Conservation (phyloP, 2,113 vertebrate species). For the Ammodytes marinus region DNA sequence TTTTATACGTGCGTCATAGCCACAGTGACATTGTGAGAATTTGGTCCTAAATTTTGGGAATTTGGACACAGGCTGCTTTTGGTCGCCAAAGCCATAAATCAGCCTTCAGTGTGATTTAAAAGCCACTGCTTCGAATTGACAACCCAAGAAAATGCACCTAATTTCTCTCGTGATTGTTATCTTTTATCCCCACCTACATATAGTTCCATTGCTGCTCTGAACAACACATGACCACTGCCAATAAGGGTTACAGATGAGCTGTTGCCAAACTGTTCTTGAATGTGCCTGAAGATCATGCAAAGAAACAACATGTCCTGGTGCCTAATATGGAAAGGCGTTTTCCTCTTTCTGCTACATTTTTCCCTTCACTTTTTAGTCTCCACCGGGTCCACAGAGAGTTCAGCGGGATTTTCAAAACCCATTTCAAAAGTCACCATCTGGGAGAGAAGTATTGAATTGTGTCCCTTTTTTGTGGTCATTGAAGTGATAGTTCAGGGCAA, state of each 20-base stretch:
- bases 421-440: not conserved
- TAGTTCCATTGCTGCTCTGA: not conserved
- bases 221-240: not conserved
- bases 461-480: constrained; percentile 19
- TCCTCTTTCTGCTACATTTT: constrained; percentile 8
- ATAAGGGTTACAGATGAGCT: not conserved
- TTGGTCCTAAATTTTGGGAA: not conserved
- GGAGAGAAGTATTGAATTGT: not conserved
- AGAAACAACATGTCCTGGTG: not conserved
- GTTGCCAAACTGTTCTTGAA: not conserved
- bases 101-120: not conserved
- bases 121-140: not conserved
- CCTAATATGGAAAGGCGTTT: not conserved
- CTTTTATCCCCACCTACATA: not conserved
- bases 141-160: not conserved
- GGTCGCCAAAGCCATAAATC: not conserved
- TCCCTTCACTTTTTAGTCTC: constrained; percentile 12
- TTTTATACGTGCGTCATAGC: not conserved
- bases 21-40: not conserved
- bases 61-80: not conserved
- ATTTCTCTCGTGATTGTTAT: not conserved
- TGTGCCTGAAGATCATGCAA: not conserved
- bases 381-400: constrained; percentile 43
- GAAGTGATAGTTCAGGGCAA: constrained; percentile 2
- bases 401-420: constrained; percentile 30